These are phyloP conservation scores for Burhinus oedicnemus DNA, from an alignment of 2,113 vertebrate genomes.

Conservation along the genomic window DNA sequence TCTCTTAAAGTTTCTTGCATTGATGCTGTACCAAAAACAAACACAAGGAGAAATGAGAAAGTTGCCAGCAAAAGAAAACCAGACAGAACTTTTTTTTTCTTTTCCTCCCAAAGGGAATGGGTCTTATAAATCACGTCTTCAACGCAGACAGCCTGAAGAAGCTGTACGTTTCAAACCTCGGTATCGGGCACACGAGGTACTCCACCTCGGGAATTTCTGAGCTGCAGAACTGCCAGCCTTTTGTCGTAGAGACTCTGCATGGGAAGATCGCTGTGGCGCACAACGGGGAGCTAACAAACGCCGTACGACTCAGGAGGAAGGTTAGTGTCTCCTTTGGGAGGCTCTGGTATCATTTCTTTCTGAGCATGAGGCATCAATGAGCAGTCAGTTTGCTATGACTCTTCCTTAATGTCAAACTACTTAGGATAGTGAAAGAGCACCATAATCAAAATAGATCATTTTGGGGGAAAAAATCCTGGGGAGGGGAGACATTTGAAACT, in stretches of 20 bases:
- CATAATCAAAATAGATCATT: neutral
- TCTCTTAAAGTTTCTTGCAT: neutral
- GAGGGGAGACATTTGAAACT: neutral
- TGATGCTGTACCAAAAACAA: neutral
- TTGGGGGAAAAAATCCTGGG: fast-evolving
- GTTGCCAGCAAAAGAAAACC: neutral
- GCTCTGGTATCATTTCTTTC: neutral
- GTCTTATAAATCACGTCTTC: slow-evolving; percentile 91
- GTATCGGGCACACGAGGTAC: slow-evolving; percentile 95
- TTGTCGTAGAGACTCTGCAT: slow-evolving; percentile 96
- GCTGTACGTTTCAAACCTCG: slow-evolving; percentile 90
- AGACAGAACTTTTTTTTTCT: neutral
- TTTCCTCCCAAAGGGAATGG: slow-evolving; percentile 88
- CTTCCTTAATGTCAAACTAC: neutral
- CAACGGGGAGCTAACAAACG: slow-evolving; percentile 95
- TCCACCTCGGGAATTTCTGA: slow-evolving; percentile 94
- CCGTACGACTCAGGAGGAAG: slow-evolving; percentile 86
- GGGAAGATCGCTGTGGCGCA: slow-evolving; percentile 97
- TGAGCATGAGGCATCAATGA: neutral
- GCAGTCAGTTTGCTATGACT: neutral
- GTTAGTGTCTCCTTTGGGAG: slow-evolving; percentile 50
- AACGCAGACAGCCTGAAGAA: slow-evolving; percentile 90
- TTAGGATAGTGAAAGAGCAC: neutral
- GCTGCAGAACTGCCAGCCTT: slow-evolving; percentile 97
- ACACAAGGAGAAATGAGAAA: neutral